A percentile compares a stretch with the other conserved stretches of the same genome.
phyloP scores from a whole-genome alignment of 2,113 vertebrate genomes.

The Carassius gibelio region DNA sequence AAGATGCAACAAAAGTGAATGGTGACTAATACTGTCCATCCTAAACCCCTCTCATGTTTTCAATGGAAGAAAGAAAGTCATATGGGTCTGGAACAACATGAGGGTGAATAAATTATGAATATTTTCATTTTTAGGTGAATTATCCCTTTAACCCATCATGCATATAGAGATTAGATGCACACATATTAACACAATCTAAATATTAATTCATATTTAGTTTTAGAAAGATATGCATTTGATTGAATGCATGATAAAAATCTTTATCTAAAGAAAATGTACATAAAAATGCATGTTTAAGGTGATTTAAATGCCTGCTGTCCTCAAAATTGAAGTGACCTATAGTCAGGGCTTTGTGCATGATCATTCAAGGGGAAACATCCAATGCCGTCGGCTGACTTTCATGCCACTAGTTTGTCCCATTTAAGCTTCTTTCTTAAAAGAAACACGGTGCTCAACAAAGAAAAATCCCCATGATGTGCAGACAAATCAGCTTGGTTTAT shows the following conservation, averaged over 20 bases:
- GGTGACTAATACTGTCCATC: background rate
- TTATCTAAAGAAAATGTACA: background rate
- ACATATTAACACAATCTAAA: background rate
- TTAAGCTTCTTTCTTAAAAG: slow-evolving; percentile 25
- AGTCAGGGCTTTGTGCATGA: slow-evolving; percentile 27
- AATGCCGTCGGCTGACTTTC: slow-evolving; percentile 26
- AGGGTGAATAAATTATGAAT: background rate
- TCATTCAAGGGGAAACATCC: slow-evolving; percentile 42
- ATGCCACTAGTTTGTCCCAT: slow-evolving; percentile 36
- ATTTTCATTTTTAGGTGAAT: background rate
- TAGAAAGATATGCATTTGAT: background rate
- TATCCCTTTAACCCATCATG: background rate
- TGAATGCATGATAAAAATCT: background rate
- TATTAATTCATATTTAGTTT: background rate
- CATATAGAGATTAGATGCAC: background rate
- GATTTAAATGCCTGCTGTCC: slow-evolving; percentile 3
- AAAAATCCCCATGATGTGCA: background rate
- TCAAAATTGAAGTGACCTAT: slow-evolving; percentile 25
- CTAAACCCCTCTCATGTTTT: background rate
- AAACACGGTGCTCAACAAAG: slow-evolving; percentile 25
- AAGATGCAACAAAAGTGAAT: background rate
- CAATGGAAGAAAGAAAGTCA: background rate
- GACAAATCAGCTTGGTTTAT: background rate
- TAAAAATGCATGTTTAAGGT: background rate
- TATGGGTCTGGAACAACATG: background rate